Percentiles rank a stretch among this genome's conserved stretches.
Evolutionary conservation across 2,113 vertebrate species (phyloP).

Genomic region (Pteropus alecto): DNA sequence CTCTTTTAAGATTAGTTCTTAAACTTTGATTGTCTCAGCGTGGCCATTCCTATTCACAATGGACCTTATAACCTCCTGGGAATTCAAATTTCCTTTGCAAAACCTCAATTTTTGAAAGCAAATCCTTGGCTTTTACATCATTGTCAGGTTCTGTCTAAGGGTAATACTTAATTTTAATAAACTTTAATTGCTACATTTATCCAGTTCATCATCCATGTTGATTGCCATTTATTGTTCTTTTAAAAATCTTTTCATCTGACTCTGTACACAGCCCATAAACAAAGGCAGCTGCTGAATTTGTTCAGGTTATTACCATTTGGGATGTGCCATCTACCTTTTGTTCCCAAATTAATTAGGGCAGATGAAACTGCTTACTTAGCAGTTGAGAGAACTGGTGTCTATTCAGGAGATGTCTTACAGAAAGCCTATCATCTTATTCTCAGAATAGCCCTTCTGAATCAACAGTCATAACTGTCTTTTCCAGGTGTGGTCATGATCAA

Average conservation of each 20-base stretch:
- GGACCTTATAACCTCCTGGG: background rate
- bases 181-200: constrained; percentile 66
- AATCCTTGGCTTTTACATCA: constrained; percentile 33
- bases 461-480: background rate
- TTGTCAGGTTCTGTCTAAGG: constrained; percentile 14
- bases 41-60: background rate
- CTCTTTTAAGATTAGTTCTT: background rate
- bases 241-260: constrained; percentile 35
- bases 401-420: background rate
- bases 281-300: constrained; percentile 40
- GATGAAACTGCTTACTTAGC: background rate
- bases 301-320: constrained; percentile 8
- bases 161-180: constrained; percentile 57
- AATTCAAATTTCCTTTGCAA: constrained; percentile 39
- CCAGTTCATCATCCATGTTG: constrained; percentile 48
- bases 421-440: background rate
- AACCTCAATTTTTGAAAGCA: background rate
- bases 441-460: background rate
- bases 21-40: background rate
- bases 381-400: background rate
- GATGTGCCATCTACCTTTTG: constrained; percentile 31
- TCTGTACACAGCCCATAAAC: constrained; percentile 27
- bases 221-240: constrained; percentile 42
- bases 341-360: background rate
- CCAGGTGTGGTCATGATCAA: background rate